Conservation (phyloP, 1,140 invertebrate genomes). For the Oppia nitens region DNA sequence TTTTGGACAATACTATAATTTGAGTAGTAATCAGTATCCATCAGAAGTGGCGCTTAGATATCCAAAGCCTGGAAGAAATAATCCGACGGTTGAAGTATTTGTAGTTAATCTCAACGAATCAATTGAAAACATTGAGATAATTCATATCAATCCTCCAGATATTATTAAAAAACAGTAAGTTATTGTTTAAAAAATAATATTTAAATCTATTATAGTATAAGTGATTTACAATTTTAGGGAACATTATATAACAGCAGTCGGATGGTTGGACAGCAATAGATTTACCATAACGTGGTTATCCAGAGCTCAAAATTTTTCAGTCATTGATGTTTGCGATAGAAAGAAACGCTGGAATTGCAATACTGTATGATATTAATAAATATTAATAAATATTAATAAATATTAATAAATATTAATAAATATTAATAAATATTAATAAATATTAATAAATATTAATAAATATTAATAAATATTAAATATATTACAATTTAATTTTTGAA, state of each 20-base stretch:
- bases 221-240: neutral
- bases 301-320: slow-evolving; percentile 29
- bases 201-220: neutral
- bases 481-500: neutral
- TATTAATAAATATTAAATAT: neutral
- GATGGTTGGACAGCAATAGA: slow-evolving; percentile 26
- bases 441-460: neutral
- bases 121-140: neutral
- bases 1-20: slow-evolving; percentile 18
- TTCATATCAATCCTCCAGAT: neutral
- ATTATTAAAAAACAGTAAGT: neutral
- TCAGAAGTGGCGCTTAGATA: slow-evolving; percentile 2
- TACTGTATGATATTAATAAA: slow-evolving; percentile 5
- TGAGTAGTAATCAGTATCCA: slow-evolving; percentile 9
- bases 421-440: neutral
- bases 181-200: neutral
- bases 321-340: slow-evolving; percentile 28
- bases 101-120: neutral
- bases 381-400: too few relatives aligned
- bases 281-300: slow-evolving; percentile 27
- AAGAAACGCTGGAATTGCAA: slow-evolving; percentile 20
- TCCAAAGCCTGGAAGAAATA: slow-evolving; percentile 19
- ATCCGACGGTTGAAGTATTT: slow-evolving; percentile 16
- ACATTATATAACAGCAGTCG: slow-evolving; percentile 22
- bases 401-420: neutral